Evolutionary conservation across 2,113 vertebrate species (phyloP).

Genomic region (Rissa tridactyla): DNA sequence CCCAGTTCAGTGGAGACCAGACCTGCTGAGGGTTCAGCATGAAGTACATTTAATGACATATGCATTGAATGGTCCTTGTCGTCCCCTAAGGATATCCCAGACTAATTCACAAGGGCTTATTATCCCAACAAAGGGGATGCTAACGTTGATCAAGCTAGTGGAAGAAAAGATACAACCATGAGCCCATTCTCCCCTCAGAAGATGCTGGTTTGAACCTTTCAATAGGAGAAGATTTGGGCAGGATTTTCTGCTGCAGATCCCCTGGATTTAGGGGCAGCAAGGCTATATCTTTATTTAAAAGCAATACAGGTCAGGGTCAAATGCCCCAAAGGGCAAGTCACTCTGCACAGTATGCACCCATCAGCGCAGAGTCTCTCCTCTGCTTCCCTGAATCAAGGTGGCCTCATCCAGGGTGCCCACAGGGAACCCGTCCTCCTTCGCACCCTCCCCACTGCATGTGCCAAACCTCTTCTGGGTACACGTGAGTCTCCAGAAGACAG

Average conservation of each 20-base stretch:
- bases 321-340: neutral
- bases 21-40: neutral
- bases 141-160: neutral
- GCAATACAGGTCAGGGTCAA: neutral
- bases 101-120: neutral
- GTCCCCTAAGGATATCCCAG: neutral
- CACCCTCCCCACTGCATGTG: fast-evolving
- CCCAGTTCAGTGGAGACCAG: neutral
- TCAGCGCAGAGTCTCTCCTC: neutral
- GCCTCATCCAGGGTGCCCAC: neutral
- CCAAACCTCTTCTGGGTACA: neutral
- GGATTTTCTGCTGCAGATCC: neutral
- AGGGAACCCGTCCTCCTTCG: neutral
- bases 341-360: neutral
- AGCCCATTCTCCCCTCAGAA: neutral
- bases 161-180: neutral
- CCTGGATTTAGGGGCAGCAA: neutral
- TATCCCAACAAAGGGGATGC: neutral
- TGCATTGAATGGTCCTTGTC: neutral
- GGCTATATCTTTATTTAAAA: neutral
- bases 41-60: neutral
- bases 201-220: neutral
- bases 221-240: neutral
- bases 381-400: neutral
- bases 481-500: neutral